Conservation (phyloP, 2,888 invertebrate genomes). For the Watsonalla cultraria region DNA sequence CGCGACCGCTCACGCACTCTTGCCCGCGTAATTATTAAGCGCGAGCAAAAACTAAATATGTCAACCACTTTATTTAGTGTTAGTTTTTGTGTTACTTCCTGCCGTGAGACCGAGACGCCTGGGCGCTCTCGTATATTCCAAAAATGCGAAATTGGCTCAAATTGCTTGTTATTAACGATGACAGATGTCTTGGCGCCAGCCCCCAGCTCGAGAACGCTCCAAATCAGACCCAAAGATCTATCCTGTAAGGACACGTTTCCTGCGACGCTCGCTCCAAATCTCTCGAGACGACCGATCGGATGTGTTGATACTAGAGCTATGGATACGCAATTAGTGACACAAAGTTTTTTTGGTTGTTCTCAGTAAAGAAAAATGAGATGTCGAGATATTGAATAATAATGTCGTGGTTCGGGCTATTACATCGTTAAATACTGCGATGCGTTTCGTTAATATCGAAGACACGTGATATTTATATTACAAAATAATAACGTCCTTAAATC, state of each 20-base stretch:
- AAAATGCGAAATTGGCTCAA: conserved; percentile 76
- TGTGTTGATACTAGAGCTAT: conserved; percentile 69
- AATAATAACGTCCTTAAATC: too few species aligned
- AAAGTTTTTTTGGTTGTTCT: conserved; percentile 38
- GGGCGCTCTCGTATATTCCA: conserved; percentile 64
- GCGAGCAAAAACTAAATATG: conserved; percentile 61
- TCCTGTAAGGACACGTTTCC: conserved; percentile 24
- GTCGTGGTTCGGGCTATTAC: conserved; percentile 10
- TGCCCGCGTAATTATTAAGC: conserved; percentile 56
- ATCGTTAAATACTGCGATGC: conserved; percentile 11
- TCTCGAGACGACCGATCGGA: conserved; percentile 55
- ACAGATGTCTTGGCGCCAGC: conserved; percentile 76
- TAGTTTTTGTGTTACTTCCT: conserved; percentile 72
- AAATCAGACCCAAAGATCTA: conserved; percentile 27
- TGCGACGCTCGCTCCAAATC: conserved; percentile 23
- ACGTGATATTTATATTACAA: neutral
- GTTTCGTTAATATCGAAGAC: neutral
- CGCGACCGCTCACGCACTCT: conserved; percentile 55
- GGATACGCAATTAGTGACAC: conserved; percentile 72
- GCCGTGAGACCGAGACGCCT: conserved; percentile 64
- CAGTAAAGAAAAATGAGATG: conserved; percentile 35
- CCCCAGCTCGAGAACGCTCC: conserved; percentile 15
- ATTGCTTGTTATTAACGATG: conserved; percentile 78
- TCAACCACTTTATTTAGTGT: conserved; percentile 72
- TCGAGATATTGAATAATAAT: conserved; percentile 24